Conservation (phyloP, 2,888 invertebrate genomes). For the Marronus borbonicus region DNA sequence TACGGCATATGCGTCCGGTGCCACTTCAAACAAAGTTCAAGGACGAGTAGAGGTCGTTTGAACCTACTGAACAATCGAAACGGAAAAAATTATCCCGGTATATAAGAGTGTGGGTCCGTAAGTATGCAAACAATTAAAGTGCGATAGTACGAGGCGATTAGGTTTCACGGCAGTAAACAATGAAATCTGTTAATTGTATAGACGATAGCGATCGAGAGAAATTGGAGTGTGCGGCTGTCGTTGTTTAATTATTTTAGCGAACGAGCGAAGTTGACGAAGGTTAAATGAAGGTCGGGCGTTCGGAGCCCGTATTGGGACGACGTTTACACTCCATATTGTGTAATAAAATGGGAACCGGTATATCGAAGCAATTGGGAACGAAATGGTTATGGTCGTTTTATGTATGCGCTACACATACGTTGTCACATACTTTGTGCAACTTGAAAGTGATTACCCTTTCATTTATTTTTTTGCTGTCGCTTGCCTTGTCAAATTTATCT, state of each 20-base stretch:
- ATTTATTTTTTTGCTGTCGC: neutral
- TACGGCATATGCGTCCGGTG: conserved; percentile 37
- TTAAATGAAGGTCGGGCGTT: conserved; percentile 47
- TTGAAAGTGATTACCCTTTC: conserved; percentile 3
- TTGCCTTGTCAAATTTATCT: no score
- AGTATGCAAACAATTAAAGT: conserved; percentile 40
- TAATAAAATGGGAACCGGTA: conserved; percentile 24
- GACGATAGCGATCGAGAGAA: conserved; percentile 39
- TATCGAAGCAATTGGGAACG: conserved; percentile 20
- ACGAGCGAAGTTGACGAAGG: conserved; percentile 40
- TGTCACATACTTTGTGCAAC: neutral
- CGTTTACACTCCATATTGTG: conserved; percentile 21
- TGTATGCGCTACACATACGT: neutral
- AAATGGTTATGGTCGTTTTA: conserved; percentile 20
- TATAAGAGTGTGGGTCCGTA: neutral
- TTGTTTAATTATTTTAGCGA: conserved; percentile 43
- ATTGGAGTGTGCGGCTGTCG: conserved; percentile 38
- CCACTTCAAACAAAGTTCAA: conserved; percentile 38
- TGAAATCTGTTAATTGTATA: conserved; percentile 45
- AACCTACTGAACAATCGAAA: conserved; percentile 18
- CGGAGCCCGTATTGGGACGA: conserved; percentile 21
- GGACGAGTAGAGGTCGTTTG: conserved; percentile 35
- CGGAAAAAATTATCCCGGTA: conserved; percentile 19
- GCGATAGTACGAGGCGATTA: conserved; percentile 39
- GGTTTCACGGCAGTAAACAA: conserved; percentile 42